phyloP scores from a whole-genome alignment of 2,797 vertebrate species.

The Enteromius unitaeniatus region DNA sequence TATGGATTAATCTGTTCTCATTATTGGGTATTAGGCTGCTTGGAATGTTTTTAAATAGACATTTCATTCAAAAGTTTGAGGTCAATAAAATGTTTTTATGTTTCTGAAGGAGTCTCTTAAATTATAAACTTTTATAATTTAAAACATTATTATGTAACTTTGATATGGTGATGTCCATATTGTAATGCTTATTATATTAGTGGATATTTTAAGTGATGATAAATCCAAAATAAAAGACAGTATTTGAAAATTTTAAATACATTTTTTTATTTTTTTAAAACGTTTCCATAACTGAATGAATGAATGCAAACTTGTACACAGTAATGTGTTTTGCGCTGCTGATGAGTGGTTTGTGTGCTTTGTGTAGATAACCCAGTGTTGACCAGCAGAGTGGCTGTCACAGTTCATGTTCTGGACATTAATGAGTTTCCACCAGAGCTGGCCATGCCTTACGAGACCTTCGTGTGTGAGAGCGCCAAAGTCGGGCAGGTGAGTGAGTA shows the following conservation, averaged over 20 bases:
- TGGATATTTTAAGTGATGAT: not conserved
- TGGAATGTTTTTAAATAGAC: not conserved
- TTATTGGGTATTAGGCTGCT: not conserved
- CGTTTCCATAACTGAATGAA: not conserved
- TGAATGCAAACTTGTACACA: not conserved
- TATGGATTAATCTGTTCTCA: not conserved
- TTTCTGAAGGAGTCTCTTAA: not conserved
- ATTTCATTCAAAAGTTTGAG: not conserved
- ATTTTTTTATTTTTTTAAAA: too few species aligned
- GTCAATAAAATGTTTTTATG: not conserved
- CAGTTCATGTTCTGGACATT: constrained; percentile 94
- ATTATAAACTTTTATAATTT: not conserved
- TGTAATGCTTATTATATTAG: not conserved
- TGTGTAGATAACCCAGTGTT: constrained; percentile 89
- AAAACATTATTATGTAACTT: not conserved
- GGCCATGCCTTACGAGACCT: constrained; percentile 89
- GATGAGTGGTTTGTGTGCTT: constrained; percentile 51
- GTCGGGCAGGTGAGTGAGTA: constrained; percentile 86
- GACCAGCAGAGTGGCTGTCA: constrained; percentile 90
- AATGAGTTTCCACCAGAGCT: constrained; percentile 99
- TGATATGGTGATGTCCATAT: not conserved
- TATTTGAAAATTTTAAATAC: too few species aligned
- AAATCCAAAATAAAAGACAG: too few species aligned
- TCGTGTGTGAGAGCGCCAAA: constrained; percentile 95
- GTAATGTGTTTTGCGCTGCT: too few species aligned